Evolutionary conservation across 2,888 invertebrate genomes (phyloP), one percentile per base, ranked within the genome.

Genomic region (Limenitis camilla): DNA sequence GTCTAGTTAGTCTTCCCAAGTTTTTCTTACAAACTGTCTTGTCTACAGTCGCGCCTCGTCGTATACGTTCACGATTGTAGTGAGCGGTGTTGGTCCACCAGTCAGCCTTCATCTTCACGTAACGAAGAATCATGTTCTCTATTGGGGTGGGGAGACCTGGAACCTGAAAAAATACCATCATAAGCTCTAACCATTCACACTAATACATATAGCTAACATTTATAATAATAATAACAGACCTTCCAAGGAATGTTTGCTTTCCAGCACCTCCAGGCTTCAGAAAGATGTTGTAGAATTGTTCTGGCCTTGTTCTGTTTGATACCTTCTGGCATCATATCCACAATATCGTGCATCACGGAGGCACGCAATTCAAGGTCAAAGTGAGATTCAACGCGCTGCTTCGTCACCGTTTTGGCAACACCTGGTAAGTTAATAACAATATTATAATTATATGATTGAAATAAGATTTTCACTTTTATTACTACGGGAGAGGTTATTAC

Each of bases 281-380:
- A 98, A 56, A 99, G 88, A 89, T 99, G 99, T 75, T 99, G 99
- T 65, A 99, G 89, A 66, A 99, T 99, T 4, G 99, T 99, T 63
- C 99, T 91, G 0, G 99, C 99, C 80, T 99, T 99, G 85, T 99
- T 99, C 82, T 99, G 99, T 74, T 99, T 99, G 76, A 99, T 99
- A 61, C 99, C 99, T 81, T 99, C 99, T 0, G 99, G 99, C 99
- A 99, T 99, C 99, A 99, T 99, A 72, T 99, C 99, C n/a, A 99
- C 94, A 62, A 99, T 99, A 74, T 99, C 99, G 86, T 94, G 93
- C 95, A 95, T 94, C 2, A 95, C 99, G 0, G 98, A 98, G 10
- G 98, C 98, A 63, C 99, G 92, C 71, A 99, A 87, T 80, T 99
- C 99, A 63, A 99, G 89, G 90, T 99, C 99, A 84, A 99, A 99